Evolutionary conservation across 2,888 invertebrate species (phyloP).

Genomic region (Masnerella sp.): DNA sequence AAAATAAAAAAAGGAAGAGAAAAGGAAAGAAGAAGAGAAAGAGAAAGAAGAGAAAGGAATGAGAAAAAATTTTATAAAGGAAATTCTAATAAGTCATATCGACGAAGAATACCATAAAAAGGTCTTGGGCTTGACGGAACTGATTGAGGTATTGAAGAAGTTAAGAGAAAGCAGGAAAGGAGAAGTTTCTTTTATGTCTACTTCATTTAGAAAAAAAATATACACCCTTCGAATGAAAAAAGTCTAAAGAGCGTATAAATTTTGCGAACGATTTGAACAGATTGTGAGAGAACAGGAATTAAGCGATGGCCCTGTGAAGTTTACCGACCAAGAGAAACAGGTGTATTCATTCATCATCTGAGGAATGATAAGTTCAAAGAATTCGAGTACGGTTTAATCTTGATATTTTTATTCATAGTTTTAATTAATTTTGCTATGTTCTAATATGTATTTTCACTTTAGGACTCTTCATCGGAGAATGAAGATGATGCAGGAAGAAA

Average conservation of each 20-base stretch:
- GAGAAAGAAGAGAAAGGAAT: too few relatives aligned
- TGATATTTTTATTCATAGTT: too few relatives aligned
- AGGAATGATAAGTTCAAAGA: too few relatives aligned
- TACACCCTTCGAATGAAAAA: slow-evolving; percentile 30
- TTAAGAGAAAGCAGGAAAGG: slow-evolving; percentile 50
- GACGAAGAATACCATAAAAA: slow-evolving; percentile 56
- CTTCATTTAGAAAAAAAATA: slow-evolving; percentile 51
- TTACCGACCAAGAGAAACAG: slow-evolving; percentile 38
- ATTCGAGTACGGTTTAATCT: too few relatives aligned
- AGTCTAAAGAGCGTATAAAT: slow-evolving; percentile 42
- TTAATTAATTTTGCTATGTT: too few relatives aligned
- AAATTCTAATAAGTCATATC: slow-evolving; percentile 48
- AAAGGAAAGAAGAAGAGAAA: too few relatives aligned
- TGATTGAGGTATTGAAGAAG: slow-evolving; percentile 38
- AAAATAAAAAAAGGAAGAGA: too few relatives aligned
- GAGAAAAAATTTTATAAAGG: slow-evolving; percentile 58
- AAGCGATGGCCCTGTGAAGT: slow-evolving; percentile 36
- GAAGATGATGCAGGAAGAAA: too few relatives aligned
- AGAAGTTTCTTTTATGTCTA: slow-evolving; percentile 50
- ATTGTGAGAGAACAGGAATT: slow-evolving; percentile 45
- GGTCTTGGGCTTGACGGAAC: slow-evolving; percentile 55
- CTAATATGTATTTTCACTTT: too few relatives aligned
- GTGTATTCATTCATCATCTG: too few relatives aligned
- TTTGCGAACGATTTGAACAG: slow-evolving; percentile 51
- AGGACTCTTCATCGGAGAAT: too few relatives aligned